These are phyloP conservation scores for Uloborus diversus DNA, from an alignment of 1,140 invertebrate species.

Conservation along the genomic window DNA sequence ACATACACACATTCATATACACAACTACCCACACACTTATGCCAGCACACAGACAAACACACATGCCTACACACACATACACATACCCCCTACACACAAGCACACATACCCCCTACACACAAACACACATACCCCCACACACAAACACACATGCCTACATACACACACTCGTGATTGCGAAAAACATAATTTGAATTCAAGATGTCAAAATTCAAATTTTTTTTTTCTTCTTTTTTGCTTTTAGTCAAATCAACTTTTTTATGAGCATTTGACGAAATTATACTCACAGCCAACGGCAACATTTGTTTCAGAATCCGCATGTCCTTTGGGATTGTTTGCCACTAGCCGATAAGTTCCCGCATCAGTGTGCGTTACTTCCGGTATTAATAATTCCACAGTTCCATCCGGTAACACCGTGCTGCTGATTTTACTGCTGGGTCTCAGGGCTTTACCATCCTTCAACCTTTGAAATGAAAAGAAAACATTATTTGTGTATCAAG, in stretches of 20 bases:
- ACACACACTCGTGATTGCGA: no score
- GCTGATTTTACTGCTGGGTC: constrained; percentile 59
- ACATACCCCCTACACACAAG: no score
- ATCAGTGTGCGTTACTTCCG: constrained; percentile 70
- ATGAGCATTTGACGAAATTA: neutral
- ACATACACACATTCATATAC: no score
- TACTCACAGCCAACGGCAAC: constrained; percentile 61
- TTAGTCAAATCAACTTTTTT: neutral
- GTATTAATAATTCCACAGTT: constrained; percentile 68
- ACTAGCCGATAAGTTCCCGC: constrained; percentile 71
- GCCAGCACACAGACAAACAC: no score
- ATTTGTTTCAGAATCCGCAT: constrained; percentile 62
- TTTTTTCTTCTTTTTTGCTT: no score
- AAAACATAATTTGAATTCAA: no score
- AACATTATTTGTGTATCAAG: neutral
- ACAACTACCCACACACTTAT: no score
- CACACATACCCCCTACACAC: no score
- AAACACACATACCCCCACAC: no score
- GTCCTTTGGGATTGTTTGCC: constrained; percentile 68
- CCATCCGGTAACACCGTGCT: constrained; percentile 71
- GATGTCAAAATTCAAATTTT: no score
- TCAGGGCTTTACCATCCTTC: constrained; percentile 56
- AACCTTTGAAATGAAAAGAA: constrained; percentile 17
- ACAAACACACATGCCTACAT: no score
- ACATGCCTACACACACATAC: no score